Evolutionary conservation across 1,140 invertebrate genomes (phyloP).

Genomic region (Eueides isabella): DNA sequence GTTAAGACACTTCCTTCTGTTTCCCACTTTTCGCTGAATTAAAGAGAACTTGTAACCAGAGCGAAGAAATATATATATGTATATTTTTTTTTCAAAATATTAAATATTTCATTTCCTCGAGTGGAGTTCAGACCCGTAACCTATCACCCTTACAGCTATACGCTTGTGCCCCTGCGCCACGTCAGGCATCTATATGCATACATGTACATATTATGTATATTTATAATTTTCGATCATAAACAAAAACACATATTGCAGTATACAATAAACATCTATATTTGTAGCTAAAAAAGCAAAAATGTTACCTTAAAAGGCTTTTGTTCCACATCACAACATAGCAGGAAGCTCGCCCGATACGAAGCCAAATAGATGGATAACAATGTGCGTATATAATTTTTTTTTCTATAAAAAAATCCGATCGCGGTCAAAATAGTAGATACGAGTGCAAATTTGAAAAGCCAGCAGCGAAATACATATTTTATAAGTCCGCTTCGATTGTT

Average conservation of each 20-base stretch:
- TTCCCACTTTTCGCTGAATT: no score
- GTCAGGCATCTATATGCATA: no score
- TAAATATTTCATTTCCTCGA: no score
- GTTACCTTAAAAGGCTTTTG: conserved; percentile 20
- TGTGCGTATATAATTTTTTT: conserved; percentile 50
- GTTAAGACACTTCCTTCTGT: no score
- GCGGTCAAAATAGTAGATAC: conserved; percentile 74
- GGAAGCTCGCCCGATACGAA: conserved; percentile 34
- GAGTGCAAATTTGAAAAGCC: conserved; percentile 76
- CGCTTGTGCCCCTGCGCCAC: no score
- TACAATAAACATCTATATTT: background rate
- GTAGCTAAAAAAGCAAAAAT: background rate
- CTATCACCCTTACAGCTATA: no score
- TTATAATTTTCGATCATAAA: background rate
- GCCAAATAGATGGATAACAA: conserved; percentile 41
- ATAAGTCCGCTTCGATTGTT: conserved; percentile 81
- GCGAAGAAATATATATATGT: no score
- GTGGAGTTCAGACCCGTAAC: no score
- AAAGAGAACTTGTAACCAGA: no score
- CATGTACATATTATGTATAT: background rate
- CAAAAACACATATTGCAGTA: background rate
- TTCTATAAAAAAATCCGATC: conserved; percentile 71
- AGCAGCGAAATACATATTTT: conserved; percentile 77
- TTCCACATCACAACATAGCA: conserved; percentile 36
- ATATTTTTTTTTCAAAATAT: no score